These are phyloP conservation scores for Mohoua ochrocephala DNA, from an alignment of 2,113 vertebrate genomes.

Conservation along the genomic window DNA sequence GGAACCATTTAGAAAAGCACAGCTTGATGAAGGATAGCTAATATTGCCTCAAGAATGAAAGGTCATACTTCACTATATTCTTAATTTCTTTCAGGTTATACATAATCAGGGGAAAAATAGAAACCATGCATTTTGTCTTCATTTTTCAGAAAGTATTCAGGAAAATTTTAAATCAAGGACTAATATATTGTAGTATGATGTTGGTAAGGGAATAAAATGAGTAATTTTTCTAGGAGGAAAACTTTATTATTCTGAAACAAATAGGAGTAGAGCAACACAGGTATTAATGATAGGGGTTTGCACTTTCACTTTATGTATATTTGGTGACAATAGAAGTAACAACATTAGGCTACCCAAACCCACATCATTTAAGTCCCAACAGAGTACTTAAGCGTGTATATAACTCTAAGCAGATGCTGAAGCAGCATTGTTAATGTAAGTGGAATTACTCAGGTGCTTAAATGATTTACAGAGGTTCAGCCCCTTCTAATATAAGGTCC, in stretches of 20 bases:
- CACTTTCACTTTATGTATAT: background rate
- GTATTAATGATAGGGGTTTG: slow-evolving; percentile 4
- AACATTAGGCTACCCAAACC: background rate
- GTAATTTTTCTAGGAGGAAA: background rate
- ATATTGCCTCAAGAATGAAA: slow-evolving; percentile 64
- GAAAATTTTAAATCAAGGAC: slow-evolving; percentile 9
- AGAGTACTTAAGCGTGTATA: background rate
- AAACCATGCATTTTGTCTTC: slow-evolving; percentile 26
- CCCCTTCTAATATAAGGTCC: background rate
- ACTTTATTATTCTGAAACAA: slow-evolving; percentile 32
- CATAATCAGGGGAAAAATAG: slow-evolving; percentile 62
- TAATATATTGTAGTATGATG: background rate
- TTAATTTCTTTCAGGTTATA: slow-evolving; percentile 67
- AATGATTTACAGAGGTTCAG: background rate
- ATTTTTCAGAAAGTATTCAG: slow-evolving; percentile 42
- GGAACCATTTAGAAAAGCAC: slow-evolving; percentile 70
- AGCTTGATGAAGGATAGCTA: slow-evolving; percentile 73
- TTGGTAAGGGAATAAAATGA: background rate
- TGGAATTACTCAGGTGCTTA: background rate
- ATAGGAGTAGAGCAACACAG: background rate
- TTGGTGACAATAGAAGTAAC: background rate
- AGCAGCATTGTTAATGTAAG: background rate
- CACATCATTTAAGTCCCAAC: background rate
- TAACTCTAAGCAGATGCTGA: background rate
- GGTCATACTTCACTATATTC: slow-evolving; percentile 65